Evolutionary conservation across 2,888 invertebrate species (phyloP), one percentile per base, ranked within the genome.

Genomic region (Lapara coniferarum): DNA sequence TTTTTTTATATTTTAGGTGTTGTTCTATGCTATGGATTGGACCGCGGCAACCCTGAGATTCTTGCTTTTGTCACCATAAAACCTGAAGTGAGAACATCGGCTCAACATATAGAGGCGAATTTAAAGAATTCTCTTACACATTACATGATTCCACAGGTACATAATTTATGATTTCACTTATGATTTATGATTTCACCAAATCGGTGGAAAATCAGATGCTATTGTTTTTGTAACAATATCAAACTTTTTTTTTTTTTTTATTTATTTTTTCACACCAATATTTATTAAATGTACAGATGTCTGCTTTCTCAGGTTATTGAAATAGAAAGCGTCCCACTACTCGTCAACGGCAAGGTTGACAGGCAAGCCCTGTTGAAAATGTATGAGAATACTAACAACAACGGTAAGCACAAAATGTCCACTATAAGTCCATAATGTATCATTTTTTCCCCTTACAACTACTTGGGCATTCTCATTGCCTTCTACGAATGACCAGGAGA

Each of bases 331-430:
- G 95, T 98, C 69, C 98, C 98, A 0, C 89, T 97, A 44, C 91
- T 98, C 49, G 97, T 97, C 0, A 98, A 98, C 83, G 98, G 98
- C 0, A 98, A 98, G 91, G 96, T 96, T 10, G 98, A 98, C 87
- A 93, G 98, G 52, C 97, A 98, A 82, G 91, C 95, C 0, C 86
- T 98, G 51, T 87, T 98, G 68, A 96, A 96, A 81, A 95, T 95
- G 83, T 98, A 97, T 79, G 96, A 97, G 84, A 95, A 95, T 69
- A 95, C 95, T 0, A 96, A 96, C 74, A 96, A 96, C 77, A 96
- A 95, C 74, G 95, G 96, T 96, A 84, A 91, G 88, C 73, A 55
- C 44, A 67, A 69, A 25, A 10, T 16, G 8, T 56, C 37, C 37
- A 37, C 37, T 37, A 37, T 37, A 37, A 37, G 2, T 37, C 37